Percentiles rank a stretch among this genome's conserved stretches.
phyloP scores from a whole-genome alignment of 2,797 vertebrate genomes.

The Spinus olivaceus region DNA sequence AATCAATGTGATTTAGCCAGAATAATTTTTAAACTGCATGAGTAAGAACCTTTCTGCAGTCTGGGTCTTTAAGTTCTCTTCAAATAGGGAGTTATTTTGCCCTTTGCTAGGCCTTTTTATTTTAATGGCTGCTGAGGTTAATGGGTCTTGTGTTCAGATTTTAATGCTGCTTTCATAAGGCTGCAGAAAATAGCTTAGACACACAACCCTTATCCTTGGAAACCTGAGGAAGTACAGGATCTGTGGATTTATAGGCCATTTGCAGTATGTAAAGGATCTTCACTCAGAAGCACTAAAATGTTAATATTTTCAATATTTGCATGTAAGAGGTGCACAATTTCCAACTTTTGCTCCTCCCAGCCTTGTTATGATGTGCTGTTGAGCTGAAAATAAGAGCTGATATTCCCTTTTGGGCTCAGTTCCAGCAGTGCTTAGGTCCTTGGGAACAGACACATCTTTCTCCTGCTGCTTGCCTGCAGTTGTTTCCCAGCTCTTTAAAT shows the following conservation, averaged over 20 bases:
- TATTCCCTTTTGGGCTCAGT: not conserved
- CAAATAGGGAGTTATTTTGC: not conserved
- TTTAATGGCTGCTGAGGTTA: slow-evolving; percentile 6
- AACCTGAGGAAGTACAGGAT: not conserved
- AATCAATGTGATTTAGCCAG: not conserved
- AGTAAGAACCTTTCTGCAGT: not conserved
- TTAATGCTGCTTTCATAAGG: not conserved
- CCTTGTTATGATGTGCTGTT: not conserved
- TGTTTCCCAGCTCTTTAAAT: not conserved
- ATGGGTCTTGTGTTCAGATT: not conserved
- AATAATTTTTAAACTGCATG: not conserved
- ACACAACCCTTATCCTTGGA: not conserved
- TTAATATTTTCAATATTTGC: not conserved
- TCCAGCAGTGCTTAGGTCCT: not conserved
- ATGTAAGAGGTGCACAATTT: not conserved
- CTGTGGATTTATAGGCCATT: not conserved
- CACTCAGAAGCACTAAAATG: not conserved
- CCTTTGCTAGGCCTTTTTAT: not conserved
- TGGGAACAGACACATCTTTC: not conserved
- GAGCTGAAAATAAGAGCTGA: not conserved
- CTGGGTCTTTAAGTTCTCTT: not conserved
- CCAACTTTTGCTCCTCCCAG: rapidly evolving
- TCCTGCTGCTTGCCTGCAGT: not conserved
- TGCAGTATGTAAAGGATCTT: not conserved
- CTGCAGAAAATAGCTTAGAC: not conserved